Evolutionary conservation across 2,888 invertebrate genomes (phyloP), one percentile per base, ranked within the genome.

Genomic region (Galerucella calmariensis): DNA sequence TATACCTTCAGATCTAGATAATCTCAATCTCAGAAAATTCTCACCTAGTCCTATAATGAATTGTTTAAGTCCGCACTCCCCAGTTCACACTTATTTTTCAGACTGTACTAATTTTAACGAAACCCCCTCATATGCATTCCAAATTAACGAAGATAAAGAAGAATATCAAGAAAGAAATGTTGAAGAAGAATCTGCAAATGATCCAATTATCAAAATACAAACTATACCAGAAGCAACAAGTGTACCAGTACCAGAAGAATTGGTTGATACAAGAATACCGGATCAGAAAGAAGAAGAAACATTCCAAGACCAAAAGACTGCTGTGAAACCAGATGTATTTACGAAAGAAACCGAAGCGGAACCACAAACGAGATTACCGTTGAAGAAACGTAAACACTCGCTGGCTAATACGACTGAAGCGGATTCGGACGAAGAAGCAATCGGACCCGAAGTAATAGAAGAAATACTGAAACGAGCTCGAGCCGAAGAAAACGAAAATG

Each of bases 351-450:
- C 44, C 10, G 67, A 69, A 41, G 75, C 68, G 53, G 84, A 81
- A 68, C 79, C 78, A 24, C 83, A 85, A 73, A 82, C 81, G 6
- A 76, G 81, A 35, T 73, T 86, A 65, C 86, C 86, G 6, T 80
- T 86, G 71, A 86, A 86, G 73, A 86, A 86, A 75, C 81, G 86
- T 5, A 82, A 83, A 74, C 79, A 83, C 62, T 80, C 84, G 0
- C 79, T 84, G 14, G 75, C 73, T 9, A 75, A 77, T 56, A 35
- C 51, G n/a, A 68, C 53, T 10, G 59, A 70, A 75, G 72, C 78
- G 58, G 44, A 62, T 4, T 67, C 65, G 20, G 78, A 75, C 9
- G 79, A 77, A 5, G 75, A 78, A 27, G 73, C 75, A 14, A 56
- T 77, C 6, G 75, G 71, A n/a, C 76, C 76, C 2, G 75, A 78